Evolutionary conservation across 2,797 vertebrate genomes (phyloP).

Genomic region (Brotula barbata): DNA sequence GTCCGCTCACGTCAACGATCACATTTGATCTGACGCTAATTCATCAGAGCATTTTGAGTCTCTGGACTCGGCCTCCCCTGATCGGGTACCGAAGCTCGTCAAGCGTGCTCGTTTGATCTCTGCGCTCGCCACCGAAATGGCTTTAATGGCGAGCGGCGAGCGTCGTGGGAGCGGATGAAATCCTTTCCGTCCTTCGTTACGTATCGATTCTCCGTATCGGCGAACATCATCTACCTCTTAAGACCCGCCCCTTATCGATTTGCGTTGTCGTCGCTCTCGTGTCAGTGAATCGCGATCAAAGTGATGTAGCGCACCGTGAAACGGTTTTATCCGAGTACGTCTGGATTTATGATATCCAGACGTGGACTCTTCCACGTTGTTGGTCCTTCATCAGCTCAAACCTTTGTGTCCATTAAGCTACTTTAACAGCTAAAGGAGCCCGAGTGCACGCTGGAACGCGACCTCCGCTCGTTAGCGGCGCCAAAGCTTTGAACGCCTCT

Average conservation of each 20-base stretch:
- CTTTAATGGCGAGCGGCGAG: not conserved
- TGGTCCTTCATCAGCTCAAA: conserved; percentile 7
- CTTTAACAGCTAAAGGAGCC: no score
- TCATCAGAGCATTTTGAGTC: conserved; percentile 43
- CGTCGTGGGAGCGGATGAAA: conserved; percentile 2
- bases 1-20: conserved; percentile 57
- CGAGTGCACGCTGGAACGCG: not conserved
- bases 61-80: conserved; percentile 17
- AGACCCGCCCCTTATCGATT: conserved; percentile 2
- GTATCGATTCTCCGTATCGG: conserved; percentile 23
- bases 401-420: not conserved
- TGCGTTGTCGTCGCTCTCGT: conserved; percentile 7
- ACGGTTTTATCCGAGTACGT: conserved; percentile 9
- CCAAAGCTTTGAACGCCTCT: not conserved
- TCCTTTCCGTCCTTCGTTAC: conserved; percentile 15
- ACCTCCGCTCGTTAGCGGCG: conserved; percentile 3
- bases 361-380: not conserved
- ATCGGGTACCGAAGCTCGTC: conserved; percentile 37
- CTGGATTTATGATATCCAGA: no score
- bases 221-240: conserved; percentile 16
- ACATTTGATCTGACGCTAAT: conserved; percentile 65
- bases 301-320: conserved; percentile 19
- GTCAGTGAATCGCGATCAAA: conserved; percentile 20
- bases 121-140: not conserved
- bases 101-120: conserved; percentile 51